Conservation (phyloP, 2,888 invertebrate species). For the Phasia obesa region DNA sequence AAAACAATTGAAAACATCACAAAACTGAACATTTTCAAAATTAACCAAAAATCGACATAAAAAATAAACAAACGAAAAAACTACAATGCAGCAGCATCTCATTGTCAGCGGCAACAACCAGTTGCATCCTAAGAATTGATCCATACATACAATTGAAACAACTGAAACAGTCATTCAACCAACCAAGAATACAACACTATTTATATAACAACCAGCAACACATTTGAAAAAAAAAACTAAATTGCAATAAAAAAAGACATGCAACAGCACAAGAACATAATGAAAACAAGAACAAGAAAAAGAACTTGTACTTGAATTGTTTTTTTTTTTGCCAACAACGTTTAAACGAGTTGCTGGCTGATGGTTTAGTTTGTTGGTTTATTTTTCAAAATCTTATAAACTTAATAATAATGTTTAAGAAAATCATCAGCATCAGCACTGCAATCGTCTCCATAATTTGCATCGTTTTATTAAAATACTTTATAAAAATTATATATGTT, state of each 20-base stretch:
- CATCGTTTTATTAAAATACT: constrained; percentile 33
- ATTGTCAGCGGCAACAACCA: constrained; percentile 65
- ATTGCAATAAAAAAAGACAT: constrained; percentile 31
- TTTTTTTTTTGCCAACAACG: constrained; percentile 40
- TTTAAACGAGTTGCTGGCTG: constrained; percentile 61
- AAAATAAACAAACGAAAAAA: constrained; percentile 19
- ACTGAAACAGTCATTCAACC: constrained; percentile 31
- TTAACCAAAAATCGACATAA: constrained; percentile 55
- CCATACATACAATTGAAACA: constrained; percentile 45
- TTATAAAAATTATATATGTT: not conserved
- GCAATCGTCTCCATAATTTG: constrained; percentile 57
- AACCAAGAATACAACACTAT: constrained; percentile 36
- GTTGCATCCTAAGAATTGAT: constrained; percentile 67
- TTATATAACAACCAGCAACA: constrained; percentile 47
- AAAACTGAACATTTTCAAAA: constrained; percentile 66
- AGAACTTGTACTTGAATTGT: constrained; percentile 60
- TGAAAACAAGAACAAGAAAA: constrained; percentile 55
- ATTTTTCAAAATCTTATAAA: constrained; percentile 22
- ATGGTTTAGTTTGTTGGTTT: constrained; percentile 44
- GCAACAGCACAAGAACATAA: constrained; percentile 35
- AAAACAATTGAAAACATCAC: constrained; percentile 67
- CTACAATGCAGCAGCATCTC: constrained; percentile 1
- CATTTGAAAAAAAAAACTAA: constrained; percentile 49
- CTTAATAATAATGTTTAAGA: constrained; percentile 62
- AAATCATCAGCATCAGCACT: constrained; percentile 53